Conservation (phyloP, 2,113 vertebrate species). For the Oncorhynchus tshawytscha region DNA sequence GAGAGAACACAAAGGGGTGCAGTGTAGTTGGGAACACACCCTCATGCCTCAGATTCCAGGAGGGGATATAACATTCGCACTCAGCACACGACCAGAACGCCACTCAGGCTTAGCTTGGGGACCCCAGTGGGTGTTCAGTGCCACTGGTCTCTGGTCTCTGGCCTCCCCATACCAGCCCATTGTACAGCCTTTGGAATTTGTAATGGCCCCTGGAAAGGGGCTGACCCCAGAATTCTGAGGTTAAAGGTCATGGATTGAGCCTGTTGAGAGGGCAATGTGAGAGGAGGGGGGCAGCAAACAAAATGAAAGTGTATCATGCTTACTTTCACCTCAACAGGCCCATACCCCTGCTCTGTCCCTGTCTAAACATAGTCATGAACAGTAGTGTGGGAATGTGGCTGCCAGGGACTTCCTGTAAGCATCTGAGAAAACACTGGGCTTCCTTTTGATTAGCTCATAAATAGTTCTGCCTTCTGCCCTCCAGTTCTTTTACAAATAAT, state of each 20-base stretch:
- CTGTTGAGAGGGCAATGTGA: constrained; percentile 5
- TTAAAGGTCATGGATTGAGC: not conserved
- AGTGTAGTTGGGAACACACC: constrained; percentile 47
- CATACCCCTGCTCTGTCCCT: not conserved
- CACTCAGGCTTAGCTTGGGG: not conserved
- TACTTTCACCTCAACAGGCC: constrained; percentile 33
- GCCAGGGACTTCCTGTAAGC: constrained; percentile 46
- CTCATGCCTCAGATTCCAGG: constrained; percentile 56
- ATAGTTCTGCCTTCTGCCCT: constrained; percentile 40
- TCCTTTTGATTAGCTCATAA: constrained; percentile 53
- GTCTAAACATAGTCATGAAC: constrained; percentile 39
- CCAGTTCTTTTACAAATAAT: constrained; percentile 34
- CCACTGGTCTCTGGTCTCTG: too few relatives aligned
- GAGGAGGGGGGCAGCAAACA: not conserved
- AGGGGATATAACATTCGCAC: constrained; percentile 10
- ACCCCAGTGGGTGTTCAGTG: not conserved
- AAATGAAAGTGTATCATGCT: constrained; percentile 3
- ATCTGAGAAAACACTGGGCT: constrained; percentile 54
- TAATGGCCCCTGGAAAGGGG: too few relatives aligned
- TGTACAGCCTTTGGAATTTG: not conserved
- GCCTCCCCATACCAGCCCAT: not conserved
- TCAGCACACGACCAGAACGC: constrained; percentile 1
- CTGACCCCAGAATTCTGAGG: not conserved
- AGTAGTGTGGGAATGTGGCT: constrained; percentile 37
- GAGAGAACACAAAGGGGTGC: constrained; percentile 61